A percentile compares a stretch with the other conserved stretches of the same genome.
Conservation (phyloP, 2,888 invertebrate genomes). For the Stenoptilia bipunctidactyla region DNA sequence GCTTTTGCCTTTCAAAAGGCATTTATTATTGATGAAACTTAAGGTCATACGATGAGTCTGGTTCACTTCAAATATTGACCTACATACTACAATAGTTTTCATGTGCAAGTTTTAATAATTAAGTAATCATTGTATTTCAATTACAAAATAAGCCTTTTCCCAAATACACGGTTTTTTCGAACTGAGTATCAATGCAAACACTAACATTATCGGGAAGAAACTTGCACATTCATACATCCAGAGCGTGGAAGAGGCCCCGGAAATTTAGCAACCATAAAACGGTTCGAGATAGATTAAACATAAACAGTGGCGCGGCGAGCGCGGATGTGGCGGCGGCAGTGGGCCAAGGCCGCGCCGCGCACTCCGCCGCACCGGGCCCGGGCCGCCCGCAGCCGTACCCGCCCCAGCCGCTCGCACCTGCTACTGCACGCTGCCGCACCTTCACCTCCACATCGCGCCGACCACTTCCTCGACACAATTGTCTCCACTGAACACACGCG, state of each 20-base stretch:
- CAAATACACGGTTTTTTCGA: no score
- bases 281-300: neutral
- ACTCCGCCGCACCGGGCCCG: constrained; percentile 1
- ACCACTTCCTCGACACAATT: neutral
- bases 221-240: constrained; percentile 7
- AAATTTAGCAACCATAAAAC: neutral
- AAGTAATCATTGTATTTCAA: no score
- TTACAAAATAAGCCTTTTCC: no score
- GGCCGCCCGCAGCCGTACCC: constrained; percentile 3
- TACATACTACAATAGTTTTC: no score
- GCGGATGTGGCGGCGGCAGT: constrained; percentile 5
- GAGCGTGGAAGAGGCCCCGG: no score
- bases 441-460: neutral
- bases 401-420: neutral
- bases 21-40: no score
- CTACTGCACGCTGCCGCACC: neutral
- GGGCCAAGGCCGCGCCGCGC: constrained; percentile 4
- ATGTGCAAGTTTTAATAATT: no score
- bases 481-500: neutral
- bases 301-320: neutral
- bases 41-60: no score
- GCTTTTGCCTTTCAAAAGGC: no score
- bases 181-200: no score
- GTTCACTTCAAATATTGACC: no score
- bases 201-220: constrained; percentile 6